Base-by-base conservation (phyloP, 2,113 vertebrate species). In the Zosterops japonicus region DNA sequence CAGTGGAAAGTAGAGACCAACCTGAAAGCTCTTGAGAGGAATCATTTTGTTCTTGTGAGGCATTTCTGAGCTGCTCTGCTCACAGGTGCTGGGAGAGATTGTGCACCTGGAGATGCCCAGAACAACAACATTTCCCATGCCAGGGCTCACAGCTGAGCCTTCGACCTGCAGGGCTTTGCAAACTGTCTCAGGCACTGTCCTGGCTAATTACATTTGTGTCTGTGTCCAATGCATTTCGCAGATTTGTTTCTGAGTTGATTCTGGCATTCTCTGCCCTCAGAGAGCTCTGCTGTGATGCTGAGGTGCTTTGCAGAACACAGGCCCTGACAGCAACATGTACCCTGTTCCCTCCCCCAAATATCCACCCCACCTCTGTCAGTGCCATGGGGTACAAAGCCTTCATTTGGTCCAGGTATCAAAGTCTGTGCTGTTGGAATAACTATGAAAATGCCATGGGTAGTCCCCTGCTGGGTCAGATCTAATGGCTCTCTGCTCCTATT, bases 91-190 rank as follows among this genome's bases (percentile, higher is more conserved):
- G 63, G 9, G 35, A 13, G 35, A 49, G 67, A 33, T 7, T 7
- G 63, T 67, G 60, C 53, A 53, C 29, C 52, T 80, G 64, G 47
- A 63, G 49, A 28, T 77, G 88, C 10, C 29, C 33, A 23, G 50
- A 35, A 16, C 4, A 4, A 60, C 78, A 71, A 52, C 21, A 39
- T n/a, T 77, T 46, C 17, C n/a, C 0, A 0, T 41, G 93, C 86
- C 94, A 78, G 90, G 79, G 57, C 60, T 89, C 76, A 33, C 83
- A 92, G 89, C 80, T 90, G 80, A 86, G 68, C 41, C 47, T 71
- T 14, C 81, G 71, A 93, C 83, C 85, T 80, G 86, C 68, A 69
- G 59, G 67, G 42, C 29, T 80, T 86, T 92, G 64, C 72, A 78
- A 64, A 75, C 63, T 15, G 20, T 52, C 93, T 72, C 4, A 2